Evolutionary conservation across 1,140 invertebrate genomes (phyloP), one percentile per base, ranked within the genome.

Genomic region (Ridgeia piscesae): DNA sequence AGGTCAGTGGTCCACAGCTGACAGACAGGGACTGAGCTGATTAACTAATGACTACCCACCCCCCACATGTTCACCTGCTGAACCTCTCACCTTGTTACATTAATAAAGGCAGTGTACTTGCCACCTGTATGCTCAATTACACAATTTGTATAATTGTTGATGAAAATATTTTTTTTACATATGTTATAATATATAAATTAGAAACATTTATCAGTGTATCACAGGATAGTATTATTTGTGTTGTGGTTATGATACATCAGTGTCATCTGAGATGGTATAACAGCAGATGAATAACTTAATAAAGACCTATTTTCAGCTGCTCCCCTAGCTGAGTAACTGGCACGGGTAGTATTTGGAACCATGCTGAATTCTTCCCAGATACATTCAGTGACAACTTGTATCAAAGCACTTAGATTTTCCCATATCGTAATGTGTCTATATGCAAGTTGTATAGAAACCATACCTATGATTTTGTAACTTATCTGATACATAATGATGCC

Each of bases 381-480:
- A 77, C 11, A 27, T 77, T 77, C 14, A 31, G 27, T 77, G 58
- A 21, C 58, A 0, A 21, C 11, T 77, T n/a, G n/a, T n/a, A n/a
- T n/a, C n/a, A 77, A 77, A 77, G 58, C 58, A 77, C 58, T 77
- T 77, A 77, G 58, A 77, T 77, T 77, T 77, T 77, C 58, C 58
- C 58, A 50, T 50, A 50, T n/a, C n/a, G 21, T 8, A 50, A 50
- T 21, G 48, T 11, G 48, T 11, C 48, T 11, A 50, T 50, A 21
- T 21, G 21, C n/a, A n/a, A n/a, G n/a, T 31, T 77, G 58, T 77
- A 77, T 21, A 50, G 58, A 31, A 14, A 77, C 6, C 17, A 77
- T 77, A 77, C 17, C 27, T 50, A 77, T 31, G 2, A 77, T 77
- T 8, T 50, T 77, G 17, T 77, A 77, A 17, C 58, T 77, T 77